Conservation (phyloP, 2,888 invertebrate genomes). For the Tetramorium bicarinatum region DNA sequence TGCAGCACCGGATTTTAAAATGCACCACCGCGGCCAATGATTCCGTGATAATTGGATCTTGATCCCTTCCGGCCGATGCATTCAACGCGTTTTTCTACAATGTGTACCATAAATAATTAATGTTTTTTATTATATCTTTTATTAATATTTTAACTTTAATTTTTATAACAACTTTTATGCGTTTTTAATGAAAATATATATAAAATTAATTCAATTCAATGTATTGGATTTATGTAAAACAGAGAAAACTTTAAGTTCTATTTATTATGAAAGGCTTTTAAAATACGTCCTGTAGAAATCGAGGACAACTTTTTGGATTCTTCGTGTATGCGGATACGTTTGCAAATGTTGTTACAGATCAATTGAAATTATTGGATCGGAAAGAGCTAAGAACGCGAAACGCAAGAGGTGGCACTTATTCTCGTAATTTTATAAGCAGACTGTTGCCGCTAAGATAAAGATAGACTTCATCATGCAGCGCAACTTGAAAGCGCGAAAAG, state of each 20-base stretch:
- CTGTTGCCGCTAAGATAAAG: background rate
- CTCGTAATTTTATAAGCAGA: slow-evolving; percentile 30
- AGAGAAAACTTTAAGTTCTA: background rate
- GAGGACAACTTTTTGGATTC: background rate
- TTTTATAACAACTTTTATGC: background rate
- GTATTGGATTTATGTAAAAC: background rate
- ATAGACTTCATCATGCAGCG: background rate
- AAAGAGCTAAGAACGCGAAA: slow-evolving; percentile 27
- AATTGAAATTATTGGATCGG: slow-evolving; percentile 13
- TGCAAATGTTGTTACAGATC: background rate
- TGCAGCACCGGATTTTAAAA: slow-evolving; percentile 66
- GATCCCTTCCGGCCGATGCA: slow-evolving; percentile 11
- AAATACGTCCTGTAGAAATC: background rate
- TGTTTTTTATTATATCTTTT: background rate
- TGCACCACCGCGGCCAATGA: slow-evolving; percentile 29
- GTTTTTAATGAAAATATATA: background rate
- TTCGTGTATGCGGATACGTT: background rate
- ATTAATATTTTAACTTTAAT: background rate
- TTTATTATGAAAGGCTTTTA: background rate
- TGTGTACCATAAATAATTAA: background rate
- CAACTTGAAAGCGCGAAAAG: slow-evolving; percentile 11
- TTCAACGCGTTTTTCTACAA: background rate
- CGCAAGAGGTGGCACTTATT: slow-evolving; percentile 27
- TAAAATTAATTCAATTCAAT: background rate
- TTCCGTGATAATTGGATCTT: slow-evolving; percentile 38